Evolutionary conservation across 2,797 vertebrate species (phyloP), one percentile per base, ranked within the genome.

Genomic region (Ptychadena robeensis): DNA sequence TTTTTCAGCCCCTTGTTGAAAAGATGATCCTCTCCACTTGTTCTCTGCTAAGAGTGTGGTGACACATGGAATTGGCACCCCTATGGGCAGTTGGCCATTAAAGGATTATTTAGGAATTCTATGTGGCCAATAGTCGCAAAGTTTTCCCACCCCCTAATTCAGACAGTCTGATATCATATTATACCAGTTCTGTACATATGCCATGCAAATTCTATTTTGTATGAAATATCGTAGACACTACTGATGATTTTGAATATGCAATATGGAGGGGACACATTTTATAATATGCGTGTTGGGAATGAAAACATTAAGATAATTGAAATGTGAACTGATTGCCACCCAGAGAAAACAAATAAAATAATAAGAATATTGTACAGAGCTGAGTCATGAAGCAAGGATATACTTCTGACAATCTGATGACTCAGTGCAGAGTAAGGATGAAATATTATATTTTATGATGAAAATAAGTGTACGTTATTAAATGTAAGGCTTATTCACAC

Each of bases 221-320:
- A 30, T 32, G 65, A 77, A 48, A 28, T 66, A 77, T n/a, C 9
- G 32, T 31, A 66, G 35, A 30, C 25, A 66, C 65, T 77, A 31
- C 38, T 15, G 40, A 10, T 22, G 15, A 32, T 66, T 63, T 66
- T 77, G 48, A 77, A 77, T 67, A 77, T 77, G 27, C 37, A 48
- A 38, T 53, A 38, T 31, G 28, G 35, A 44, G 35, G 73, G 64
- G 73, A 76, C 73, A 76, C n/a, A 76, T 80, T 25, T 40, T 5
- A 40, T 70, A 80, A 64, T 80, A 73, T 65, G 53, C 71, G 78
- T n/a, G 14, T 64, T 66, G 28, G 53, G n/a, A 73, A 73, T 67
- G 38, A 66, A 73, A 67, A 66, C 34, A 48, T 35, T 73, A 66
- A 22, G 30, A 73, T 73, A 28, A 73, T 80, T 65, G 73, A 5